Conservation (phyloP, 2,888 invertebrate genomes). For the Conchocele bisecta region DNA sequence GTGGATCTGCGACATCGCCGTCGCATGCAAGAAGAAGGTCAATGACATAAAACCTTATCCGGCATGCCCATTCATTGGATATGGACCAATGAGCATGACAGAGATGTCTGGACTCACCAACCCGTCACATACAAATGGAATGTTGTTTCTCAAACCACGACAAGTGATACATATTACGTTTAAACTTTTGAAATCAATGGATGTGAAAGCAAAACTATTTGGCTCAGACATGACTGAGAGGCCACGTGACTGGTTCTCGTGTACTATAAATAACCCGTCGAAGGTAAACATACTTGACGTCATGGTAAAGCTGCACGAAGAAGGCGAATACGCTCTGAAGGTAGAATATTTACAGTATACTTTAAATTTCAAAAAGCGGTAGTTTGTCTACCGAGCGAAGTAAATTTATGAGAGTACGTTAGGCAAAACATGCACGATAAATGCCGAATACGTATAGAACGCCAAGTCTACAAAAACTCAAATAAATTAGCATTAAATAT, state of each 20-base stretch:
- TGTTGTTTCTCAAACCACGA: constrained; percentile 49
- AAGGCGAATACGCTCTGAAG: constrained; percentile 53
- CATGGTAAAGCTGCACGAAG: constrained; percentile 29
- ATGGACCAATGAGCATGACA: constrained; percentile 52
- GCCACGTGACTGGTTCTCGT: constrained; percentile 36
- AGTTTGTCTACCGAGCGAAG: no score
- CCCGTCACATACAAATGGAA: constrained; percentile 51
- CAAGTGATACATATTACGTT: constrained; percentile 52
- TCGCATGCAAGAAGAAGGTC: constrained; percentile 5
- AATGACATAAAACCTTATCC: constrained; percentile 40
- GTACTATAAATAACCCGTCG: constrained; percentile 50
- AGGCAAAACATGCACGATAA: no score
- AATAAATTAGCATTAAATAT: no score
- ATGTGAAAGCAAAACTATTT: constrained; percentile 28
- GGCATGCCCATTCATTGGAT: constrained; percentile 41
- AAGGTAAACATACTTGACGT: constrained; percentile 41
- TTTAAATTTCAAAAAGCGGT: no score
- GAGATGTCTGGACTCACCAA: constrained; percentile 32
- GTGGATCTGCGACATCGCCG: constrained; percentile 51
- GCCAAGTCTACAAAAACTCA: no score
- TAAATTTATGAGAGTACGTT: no score
- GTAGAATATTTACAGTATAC: no score
- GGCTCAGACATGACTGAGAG: constrained; percentile 27
- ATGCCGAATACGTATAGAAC: no score
- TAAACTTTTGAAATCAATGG: constrained; percentile 26